phyloP scores from a whole-genome alignment of 2,797 vertebrate species.

The Gadopsis marmoratus region DNA sequence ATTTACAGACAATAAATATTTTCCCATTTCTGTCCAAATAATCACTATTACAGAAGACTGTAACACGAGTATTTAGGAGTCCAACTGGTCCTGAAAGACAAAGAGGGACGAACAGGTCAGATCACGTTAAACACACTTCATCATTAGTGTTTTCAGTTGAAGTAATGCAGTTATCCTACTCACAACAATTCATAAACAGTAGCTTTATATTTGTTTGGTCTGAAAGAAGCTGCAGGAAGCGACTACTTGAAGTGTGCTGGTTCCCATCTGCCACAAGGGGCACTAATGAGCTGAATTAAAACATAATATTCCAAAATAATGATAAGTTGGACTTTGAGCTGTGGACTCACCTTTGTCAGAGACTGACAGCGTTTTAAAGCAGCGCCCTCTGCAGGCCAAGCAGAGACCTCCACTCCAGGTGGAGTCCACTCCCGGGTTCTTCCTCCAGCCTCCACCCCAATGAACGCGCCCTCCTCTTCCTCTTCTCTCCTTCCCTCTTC shows the following conservation, averaged over 20 bases:
- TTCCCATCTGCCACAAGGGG: no score
- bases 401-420: conserved; percentile 78
- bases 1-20: conserved; percentile 99
- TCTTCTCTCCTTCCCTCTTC: conserved; percentile 94
- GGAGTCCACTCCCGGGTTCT: conserved; percentile 72
- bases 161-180: no score
- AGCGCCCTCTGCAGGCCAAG: conserved; percentile 71
- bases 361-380: conserved; percentile 85
- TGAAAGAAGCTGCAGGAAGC: no score
- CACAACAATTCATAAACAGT: no score
- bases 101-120: no score
- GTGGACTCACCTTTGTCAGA: conserved; percentile 84
- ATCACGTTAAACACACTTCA: no score
- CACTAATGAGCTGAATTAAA: no score
- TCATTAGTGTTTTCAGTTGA: no score
- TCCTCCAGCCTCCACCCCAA: conserved; percentile 54
- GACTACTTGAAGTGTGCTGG: no score
- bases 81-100: conserved; percentile 85
- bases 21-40: conserved; percentile 90
- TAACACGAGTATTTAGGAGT: conserved; percentile 86
- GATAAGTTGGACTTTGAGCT: neutral
- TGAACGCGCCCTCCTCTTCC: conserved; percentile 90
- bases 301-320: no score
- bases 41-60: conserved; percentile 89
- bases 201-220: no score